Evolutionary conservation across 2,888 invertebrate species (phyloP), one percentile per base, ranked within the genome.

Genomic region (Tetropium fuscum): DNA sequence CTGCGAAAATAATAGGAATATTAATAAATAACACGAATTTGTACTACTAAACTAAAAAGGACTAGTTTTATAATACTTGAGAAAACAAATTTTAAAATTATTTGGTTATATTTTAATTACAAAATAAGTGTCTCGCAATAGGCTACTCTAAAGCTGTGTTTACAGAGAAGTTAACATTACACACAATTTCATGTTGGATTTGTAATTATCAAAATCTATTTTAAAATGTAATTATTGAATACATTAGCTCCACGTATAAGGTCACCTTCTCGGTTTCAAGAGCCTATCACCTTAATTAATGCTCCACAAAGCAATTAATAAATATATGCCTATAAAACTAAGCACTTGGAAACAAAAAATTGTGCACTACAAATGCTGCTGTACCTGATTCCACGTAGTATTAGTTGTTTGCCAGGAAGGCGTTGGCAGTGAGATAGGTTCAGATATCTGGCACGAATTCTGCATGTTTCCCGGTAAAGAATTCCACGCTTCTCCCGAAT

Each of bases 401-500:
- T 56, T 65, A 22, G 68, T 48, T 11, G 68, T 64, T 73, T 80
- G 78, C 80, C 81, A 78, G 40, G 76, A 60, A 27, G 76, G 66
- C 44, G 70, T 77, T 68, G 55, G 76, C 75, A 79, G 79, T 58
- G 76, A 63, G 15, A 69, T 78, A 64, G 84, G 69, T 73, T 87
- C 88, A 38, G 87, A 86, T 71, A 89, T 89, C 79, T 89, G 88
- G 70, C 89, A 89, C 61, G 88, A 86, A 70, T 81, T 86, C 75
- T 88, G 88, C 79, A 89, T 78, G 64, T 83, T 87, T 70, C 85
- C 85, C 54, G 89, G 88, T 71, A 89, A 78, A 60, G 86, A 86
- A 54, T 86, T 87, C 89, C 89, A 89, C 69, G 84, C 84, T 69
- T 86, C 81, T 11, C 75, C 58, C 78, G 84, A 49, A 81, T 84